Conservation (phyloP, 2,113 vertebrate species). For the Clinocottus analis region DNA sequence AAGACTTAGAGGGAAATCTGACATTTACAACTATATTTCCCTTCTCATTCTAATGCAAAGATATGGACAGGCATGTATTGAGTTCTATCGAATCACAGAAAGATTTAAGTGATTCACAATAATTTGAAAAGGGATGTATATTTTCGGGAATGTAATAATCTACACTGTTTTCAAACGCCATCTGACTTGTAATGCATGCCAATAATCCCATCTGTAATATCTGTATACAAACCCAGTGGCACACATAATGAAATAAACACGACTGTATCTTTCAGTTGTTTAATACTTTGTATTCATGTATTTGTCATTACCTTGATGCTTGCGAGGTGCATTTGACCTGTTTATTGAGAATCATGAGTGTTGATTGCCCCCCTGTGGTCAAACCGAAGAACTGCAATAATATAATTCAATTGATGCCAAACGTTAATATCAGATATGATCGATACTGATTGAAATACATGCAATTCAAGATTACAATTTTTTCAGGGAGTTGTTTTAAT, state of each 20-base stretch:
- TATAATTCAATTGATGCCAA: neutral
- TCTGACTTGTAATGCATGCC: neutral
- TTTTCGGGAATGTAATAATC: neutral
- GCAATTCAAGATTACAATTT: no score
- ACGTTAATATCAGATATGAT: neutral
- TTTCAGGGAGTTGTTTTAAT: neutral
- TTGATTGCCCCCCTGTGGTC: neutral
- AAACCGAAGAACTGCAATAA: neutral
- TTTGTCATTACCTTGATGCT: neutral
- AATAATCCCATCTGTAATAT: neutral
- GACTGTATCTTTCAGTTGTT: neutral
- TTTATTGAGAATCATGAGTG: neutral
- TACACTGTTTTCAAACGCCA: neutral
- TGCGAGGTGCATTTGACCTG: neutral
- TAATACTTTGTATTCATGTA: neutral
- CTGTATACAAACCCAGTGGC: neutral
- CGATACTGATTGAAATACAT: neutral
- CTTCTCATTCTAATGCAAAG: neutral
- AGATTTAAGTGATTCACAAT: no score
- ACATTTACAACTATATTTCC: neutral
- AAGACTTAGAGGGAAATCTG: neutral
- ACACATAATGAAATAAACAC: neutral
- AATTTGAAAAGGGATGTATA: no score
- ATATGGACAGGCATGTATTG: no score
- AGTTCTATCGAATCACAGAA: no score